Conservation (phyloP, 2,888 invertebrate species). For the Caenorhabditis angaria region DNA sequence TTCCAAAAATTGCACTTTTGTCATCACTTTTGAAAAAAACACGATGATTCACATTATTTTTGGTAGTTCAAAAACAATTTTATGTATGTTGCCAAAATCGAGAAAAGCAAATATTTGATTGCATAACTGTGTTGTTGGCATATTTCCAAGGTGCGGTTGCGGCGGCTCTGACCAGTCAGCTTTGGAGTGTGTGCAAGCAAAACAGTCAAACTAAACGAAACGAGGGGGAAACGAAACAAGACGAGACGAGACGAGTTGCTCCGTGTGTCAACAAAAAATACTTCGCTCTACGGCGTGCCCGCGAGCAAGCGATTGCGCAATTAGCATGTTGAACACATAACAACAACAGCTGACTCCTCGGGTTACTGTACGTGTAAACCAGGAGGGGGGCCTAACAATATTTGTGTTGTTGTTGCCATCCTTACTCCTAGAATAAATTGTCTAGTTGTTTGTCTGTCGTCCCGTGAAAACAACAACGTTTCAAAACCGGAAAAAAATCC, state of each 20-base stretch:
- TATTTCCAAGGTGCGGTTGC: not conserved
- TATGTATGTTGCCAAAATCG: not conserved
- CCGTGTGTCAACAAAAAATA: constrained; percentile 26
- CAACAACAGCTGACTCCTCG: not conserved
- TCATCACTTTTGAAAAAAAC: no score
- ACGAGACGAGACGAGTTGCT: constrained; percentile 1
- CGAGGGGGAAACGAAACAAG: constrained; percentile 4
- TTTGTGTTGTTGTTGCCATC: constrained; percentile 30
- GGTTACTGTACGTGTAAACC: not conserved
- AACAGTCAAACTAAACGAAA: not conserved
- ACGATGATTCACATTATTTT: no score
- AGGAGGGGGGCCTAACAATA: not conserved
- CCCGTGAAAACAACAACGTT: constrained; percentile 31
- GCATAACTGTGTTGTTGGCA: not conserved
- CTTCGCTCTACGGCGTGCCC: constrained; percentile 12
- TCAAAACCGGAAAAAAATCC: constrained; percentile 40
- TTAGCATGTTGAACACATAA: not conserved
- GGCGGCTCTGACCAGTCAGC: not conserved
- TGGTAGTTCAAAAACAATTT: not conserved
- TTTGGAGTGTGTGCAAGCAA: not conserved
- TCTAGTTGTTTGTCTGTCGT: not conserved
- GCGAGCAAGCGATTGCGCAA: constrained; percentile 23
- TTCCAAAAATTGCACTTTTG: no score
- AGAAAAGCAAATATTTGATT: not conserved
- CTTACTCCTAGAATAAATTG: constrained; percentile 18